phyloP scores from a whole-genome alignment of 2,113 vertebrate genomes.

The Hypomesus transpacificus region DNA sequence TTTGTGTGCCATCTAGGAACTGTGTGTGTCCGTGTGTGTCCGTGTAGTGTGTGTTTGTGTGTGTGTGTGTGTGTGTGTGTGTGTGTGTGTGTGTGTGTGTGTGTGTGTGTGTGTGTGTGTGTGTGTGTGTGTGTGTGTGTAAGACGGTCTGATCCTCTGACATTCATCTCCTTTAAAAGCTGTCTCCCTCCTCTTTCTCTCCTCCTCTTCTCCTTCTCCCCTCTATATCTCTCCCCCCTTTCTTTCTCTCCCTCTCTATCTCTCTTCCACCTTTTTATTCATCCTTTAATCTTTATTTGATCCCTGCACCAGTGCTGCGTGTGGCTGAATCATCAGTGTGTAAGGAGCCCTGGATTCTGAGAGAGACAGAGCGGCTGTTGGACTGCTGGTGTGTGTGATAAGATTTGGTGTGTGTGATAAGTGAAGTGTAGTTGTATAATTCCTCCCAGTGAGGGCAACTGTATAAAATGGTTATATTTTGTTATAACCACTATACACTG shows the following conservation, averaged over 20 bases:
- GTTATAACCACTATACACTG: no score
- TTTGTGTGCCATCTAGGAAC: background rate
- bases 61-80: background rate
- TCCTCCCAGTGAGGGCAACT: no score
- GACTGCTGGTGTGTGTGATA: background rate
- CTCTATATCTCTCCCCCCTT: background rate
- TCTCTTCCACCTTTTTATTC: conserved; percentile 28
- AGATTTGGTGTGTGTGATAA: no score
- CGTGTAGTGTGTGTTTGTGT: background rate
- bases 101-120: no score
- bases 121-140: background rate
- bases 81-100: no score
- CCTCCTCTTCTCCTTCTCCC: background rate
- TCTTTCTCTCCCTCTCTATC: background rate
- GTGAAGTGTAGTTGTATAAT: no score
- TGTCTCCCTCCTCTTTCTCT: background rate
- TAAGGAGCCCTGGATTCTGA: no score
- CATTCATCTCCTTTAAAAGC: background rate
- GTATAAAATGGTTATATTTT: no score
- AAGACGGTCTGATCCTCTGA: background rate
- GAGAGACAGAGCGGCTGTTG: no score
- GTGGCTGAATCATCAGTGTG: background rate
- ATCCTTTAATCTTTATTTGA: conserved; percentile 62
- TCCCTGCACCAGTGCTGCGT: conserved; percentile 47
- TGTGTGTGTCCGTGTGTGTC: background rate